Evolutionary conservation across 2,797 vertebrate species (phyloP), one percentile per base, ranked within the genome.

Genomic region (Thaleichthys pacificus): DNA sequence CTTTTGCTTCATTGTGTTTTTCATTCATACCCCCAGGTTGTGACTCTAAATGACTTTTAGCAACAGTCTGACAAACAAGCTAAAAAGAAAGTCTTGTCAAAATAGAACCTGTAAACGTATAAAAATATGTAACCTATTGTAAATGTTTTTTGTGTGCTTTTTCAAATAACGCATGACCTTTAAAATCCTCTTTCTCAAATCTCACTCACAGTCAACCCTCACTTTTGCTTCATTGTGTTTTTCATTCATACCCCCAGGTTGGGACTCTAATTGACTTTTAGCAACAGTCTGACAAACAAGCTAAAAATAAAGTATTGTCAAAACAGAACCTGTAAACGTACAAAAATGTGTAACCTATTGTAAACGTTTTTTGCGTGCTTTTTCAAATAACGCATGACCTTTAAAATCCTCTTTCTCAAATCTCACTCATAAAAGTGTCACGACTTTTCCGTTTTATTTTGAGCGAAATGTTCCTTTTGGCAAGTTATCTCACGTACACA

Each of bases 151-250:
- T 12, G 38, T 47, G 9, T 17, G 17, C 38, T 9, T 19, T 32
- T 64, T 5, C 15, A 56, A 56, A 56, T 5, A 56, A 56, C 54
- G 42, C 42, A 12, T 42, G 42, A 47, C 42, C 9, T 47, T 47
- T 21, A 6, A 58, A 58, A 22, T 7, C 19, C 4, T 30, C 28
- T 30, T 30, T 30, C 4, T 21, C n/a, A 58, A 58, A n/a, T n/a
- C n/a, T n/a, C n/a, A n/a, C n/a, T n/a, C n/a, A n/a, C 75, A 69
- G 90, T 73, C 78, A 77, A 75, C 77, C 69, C 62, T 84, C 78
- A 79, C 80, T 78, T 87, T 82, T 80, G 68, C 76, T 79, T 86
- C 81, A 76, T 77, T 69, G 54, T 60, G 11, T 58, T 79, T 80
- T 82, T 74, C 61, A 14, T 74, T 70, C 56, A 9, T 51, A 78